Evolutionary conservation across 2,888 invertebrate genomes (phyloP).

Genomic region (Euzophera pinguis): DNA sequence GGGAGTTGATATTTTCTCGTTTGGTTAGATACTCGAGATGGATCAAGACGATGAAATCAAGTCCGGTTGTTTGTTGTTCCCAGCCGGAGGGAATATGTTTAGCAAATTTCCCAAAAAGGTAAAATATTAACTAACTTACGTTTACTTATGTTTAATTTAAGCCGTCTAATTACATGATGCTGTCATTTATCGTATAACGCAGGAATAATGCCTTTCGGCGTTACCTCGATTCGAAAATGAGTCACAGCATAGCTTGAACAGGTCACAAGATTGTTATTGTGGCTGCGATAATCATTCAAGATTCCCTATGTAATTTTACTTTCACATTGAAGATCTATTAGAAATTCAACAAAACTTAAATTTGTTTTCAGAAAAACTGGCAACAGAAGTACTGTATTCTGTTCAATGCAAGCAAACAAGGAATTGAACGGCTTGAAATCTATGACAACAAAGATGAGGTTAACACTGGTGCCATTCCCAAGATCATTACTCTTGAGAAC

Average conservation of each 20-base stretch:
- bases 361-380: constrained; percentile 86
- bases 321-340: no score
- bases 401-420: constrained; percentile 90
- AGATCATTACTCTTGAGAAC: constrained; percentile 91
- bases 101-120: constrained; percentile 89
- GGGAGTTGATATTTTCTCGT: constrained; percentile 20
- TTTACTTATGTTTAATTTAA: not conserved
- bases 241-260: constrained; percentile 12
- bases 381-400: constrained; percentile 88
- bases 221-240: constrained; percentile 17
- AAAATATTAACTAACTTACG: constrained; percentile 29
- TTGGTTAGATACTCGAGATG: constrained; percentile 65
- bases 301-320: not conserved
- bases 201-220: constrained; percentile 12
- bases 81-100: constrained; percentile 83
- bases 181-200: constrained; percentile 4
- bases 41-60: constrained; percentile 87
- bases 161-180: not conserved
- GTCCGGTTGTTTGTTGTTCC: constrained; percentile 88
- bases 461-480: constrained; percentile 80
- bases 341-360: no score
- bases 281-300: not conserved
- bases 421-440: constrained; percentile 91
- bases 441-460: constrained; percentile 90
- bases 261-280: not conserved